phyloP scores from a whole-genome alignment of 2,113 vertebrate genomes.

The Chiloscyllium plagiosum region DNA sequence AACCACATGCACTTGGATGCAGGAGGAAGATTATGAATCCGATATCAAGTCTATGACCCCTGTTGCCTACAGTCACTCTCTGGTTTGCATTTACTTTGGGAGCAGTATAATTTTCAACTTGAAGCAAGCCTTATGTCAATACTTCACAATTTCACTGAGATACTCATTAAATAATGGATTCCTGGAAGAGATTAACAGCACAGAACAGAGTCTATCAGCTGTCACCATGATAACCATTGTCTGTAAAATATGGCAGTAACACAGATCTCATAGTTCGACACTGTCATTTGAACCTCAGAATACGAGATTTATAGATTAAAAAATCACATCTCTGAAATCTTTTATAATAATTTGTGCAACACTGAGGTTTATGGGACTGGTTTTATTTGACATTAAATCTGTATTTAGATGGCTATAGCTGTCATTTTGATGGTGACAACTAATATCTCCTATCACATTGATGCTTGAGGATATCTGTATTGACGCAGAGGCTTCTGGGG shows the following conservation, averaged over 20 bases:
- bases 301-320: conserved; percentile 6
- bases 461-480: neutral
- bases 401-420: neutral
- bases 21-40: no score
- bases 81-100: neutral
- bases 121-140: neutral
- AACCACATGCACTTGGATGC: no score
- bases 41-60: no score
- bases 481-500: neutral
- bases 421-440: neutral
- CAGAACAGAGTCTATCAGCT: neutral
- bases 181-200: neutral
- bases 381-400: neutral
- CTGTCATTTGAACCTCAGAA: neutral
- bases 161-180: conserved; percentile 8
- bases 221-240: neutral
- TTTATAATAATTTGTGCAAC: neutral
- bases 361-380: neutral
- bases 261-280: conserved; percentile 3
- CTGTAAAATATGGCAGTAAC: neutral
- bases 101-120: neutral
- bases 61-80: neutral
- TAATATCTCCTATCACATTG: neutral
- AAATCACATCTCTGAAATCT: neutral
- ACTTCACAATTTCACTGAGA: neutral